A percentile compares a stretch with the other conserved stretches of the same genome.
Conservation (phyloP, 2,113 vertebrate species). For the Chaetura pelagica region DNA sequence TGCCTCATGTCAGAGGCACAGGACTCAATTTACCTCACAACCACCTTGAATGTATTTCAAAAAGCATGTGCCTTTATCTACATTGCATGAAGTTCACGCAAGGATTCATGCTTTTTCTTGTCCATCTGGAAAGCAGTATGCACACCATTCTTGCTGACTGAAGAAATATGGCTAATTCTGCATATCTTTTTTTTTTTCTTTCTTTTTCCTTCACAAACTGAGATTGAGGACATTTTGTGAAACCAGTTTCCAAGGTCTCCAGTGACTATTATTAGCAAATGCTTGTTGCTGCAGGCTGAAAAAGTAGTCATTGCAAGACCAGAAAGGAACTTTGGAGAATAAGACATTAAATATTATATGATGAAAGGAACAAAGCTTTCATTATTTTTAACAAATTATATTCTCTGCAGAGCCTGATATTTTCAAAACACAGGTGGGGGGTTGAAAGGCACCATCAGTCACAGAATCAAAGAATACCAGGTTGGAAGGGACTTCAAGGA, state of each 20-base stretch:
- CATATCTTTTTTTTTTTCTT: background rate
- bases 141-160: background rate
- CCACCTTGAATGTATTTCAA: background rate
- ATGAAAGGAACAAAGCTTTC: background rate
- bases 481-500: too few relatives aligned
- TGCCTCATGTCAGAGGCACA: background rate
- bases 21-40: background rate
- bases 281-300: background rate
- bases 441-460: background rate
- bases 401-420: background rate
- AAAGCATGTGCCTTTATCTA: background rate
- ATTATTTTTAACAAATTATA: conserved; percentile 1
- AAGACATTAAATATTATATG: background rate
- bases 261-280: conserved; percentile 15
- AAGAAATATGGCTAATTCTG: background rate
- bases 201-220: background rate
- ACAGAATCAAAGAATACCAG: too few relatives aligned
- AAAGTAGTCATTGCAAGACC: background rate
- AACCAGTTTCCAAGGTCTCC: background rate
- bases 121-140: background rate
- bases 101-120: background rate
- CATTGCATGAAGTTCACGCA: background rate
- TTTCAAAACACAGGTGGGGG: background rate
- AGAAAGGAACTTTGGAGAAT: background rate
- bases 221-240: background rate